Evolutionary conservation across 1,140 invertebrate species (phyloP).

Genomic region (Tetragonula clypearis): DNA sequence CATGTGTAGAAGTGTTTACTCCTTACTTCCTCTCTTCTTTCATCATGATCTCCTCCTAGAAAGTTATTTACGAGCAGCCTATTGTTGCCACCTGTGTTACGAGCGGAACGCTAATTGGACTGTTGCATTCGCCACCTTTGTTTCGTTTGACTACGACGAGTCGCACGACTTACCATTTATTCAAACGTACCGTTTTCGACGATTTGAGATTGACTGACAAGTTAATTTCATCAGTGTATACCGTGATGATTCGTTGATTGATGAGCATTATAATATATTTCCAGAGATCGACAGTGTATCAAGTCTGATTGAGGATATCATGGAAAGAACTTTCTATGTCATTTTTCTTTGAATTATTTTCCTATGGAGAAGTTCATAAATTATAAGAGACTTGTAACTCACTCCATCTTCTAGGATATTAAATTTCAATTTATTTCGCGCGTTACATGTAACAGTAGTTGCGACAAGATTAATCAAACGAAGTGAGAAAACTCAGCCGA

Average conservation of each 20-base stretch:
- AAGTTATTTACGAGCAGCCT: conserved; percentile 42
- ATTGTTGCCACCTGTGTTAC: conserved; percentile 24
- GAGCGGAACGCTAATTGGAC: conserved; percentile 23
- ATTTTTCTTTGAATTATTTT: neutral
- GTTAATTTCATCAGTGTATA: neutral
- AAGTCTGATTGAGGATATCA: neutral
- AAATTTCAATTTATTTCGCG: neutral
- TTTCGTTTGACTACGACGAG: neutral
- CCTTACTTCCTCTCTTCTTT: conserved; percentile 55
- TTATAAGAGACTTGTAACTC: neutral
- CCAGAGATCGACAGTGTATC: neutral
- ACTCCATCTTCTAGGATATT: neutral
- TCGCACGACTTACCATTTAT: neutral
- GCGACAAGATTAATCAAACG: neutral
- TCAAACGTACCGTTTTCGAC: neutral
- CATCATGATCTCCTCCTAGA: conserved; percentile 32
- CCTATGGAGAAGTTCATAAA: neutral
- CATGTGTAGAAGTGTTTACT: conserved; percentile 64
- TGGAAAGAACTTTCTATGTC: neutral
- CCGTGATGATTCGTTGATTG: conserved; percentile 3
- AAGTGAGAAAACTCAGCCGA: too few species aligned
- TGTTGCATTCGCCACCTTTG: neutral
- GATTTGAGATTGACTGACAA: neutral
- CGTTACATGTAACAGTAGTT: too few species aligned
- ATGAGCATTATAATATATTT: neutral